phyloP scores from a whole-genome alignment of 2,888 invertebrate genomes.

The Proisotoma minuta region DNA sequence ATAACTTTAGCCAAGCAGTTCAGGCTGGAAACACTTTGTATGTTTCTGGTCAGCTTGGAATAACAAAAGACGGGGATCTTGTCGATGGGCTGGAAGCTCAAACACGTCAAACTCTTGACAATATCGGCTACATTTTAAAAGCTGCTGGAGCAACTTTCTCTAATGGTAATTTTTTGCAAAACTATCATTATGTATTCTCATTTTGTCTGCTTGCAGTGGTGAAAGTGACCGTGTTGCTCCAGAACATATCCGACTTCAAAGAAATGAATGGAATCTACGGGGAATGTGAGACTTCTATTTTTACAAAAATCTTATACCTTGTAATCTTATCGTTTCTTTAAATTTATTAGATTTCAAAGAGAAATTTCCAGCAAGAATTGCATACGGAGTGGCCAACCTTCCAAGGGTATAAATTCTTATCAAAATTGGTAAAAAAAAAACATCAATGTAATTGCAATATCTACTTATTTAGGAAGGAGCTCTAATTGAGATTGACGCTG shows the following conservation, averaged over 20 bases:
- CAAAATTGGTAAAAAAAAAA: constrained; percentile 37
- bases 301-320: background rate
- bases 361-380: constrained; percentile 75
- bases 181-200: no score
- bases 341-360: constrained; percentile 64
- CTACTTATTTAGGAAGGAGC: constrained; percentile 59
- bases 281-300: constrained; percentile 61
- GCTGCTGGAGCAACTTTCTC: constrained; percentile 67
- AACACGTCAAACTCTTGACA: constrained; percentile 69
- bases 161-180: constrained; percentile 54
- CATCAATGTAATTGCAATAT: constrained; percentile 13
- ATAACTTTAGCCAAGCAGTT: constrained; percentile 89
- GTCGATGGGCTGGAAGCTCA: constrained; percentile 70
- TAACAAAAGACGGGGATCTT: constrained; percentile 69
- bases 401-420: constrained; percentile 57
- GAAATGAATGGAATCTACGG: constrained; percentile 78
- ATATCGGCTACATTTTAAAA: constrained; percentile 69
- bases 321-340: background rate
- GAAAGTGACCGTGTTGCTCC: constrained; percentile 78
- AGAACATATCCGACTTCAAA: constrained; percentile 73
- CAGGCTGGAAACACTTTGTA: constrained; percentile 75
- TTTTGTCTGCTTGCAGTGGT: constrained; percentile 57
- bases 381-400: constrained; percentile 74
- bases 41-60: constrained; percentile 78
- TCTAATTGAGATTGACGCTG: constrained; percentile 79